A percentile compares a stretch with the other conserved stretches of the same genome.
Conservation (phyloP, 2,113 vertebrate genomes). For the Pandion haliaetus region DNA sequence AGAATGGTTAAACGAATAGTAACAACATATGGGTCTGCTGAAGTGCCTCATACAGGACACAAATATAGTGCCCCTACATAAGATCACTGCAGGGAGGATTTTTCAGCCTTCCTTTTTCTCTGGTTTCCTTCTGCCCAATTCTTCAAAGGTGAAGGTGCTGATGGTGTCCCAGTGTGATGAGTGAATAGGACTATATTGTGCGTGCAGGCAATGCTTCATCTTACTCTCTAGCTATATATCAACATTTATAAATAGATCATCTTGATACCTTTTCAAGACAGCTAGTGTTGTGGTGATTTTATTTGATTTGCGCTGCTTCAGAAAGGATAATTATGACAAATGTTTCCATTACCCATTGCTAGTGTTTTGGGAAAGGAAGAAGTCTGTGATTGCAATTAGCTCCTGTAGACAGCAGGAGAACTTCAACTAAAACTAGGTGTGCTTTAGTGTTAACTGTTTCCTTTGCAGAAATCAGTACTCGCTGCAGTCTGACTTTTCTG, state of each 20-base stretch:
- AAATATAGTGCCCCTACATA: background rate
- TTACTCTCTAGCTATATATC: background rate
- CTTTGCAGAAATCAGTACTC: background rate
- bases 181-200: background rate
- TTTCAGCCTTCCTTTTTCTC: background rate
- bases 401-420: conserved; percentile 1
- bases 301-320: background rate
- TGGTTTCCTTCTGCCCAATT: background rate
- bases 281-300: conserved; percentile 26
- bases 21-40: background rate
- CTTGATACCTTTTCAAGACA: background rate
- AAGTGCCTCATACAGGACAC: background rate
- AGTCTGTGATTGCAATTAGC: conserved; percentile 31
- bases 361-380: conserved; percentile 28
- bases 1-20: background rate
- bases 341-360: conserved; percentile 30
- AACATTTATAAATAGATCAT: conserved; percentile 35
- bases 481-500: background rate
- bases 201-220: background rate
- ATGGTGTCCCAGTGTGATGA: background rate
- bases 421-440: background rate
- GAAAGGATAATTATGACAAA: conserved; percentile 54
- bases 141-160: background rate
- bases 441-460: conserved; percentile 26
- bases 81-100: background rate